Evolutionary conservation across 2,888 invertebrate species (phyloP), one percentile per base, ranked within the genome.

Genomic region (Bombyx huttoni): DNA sequence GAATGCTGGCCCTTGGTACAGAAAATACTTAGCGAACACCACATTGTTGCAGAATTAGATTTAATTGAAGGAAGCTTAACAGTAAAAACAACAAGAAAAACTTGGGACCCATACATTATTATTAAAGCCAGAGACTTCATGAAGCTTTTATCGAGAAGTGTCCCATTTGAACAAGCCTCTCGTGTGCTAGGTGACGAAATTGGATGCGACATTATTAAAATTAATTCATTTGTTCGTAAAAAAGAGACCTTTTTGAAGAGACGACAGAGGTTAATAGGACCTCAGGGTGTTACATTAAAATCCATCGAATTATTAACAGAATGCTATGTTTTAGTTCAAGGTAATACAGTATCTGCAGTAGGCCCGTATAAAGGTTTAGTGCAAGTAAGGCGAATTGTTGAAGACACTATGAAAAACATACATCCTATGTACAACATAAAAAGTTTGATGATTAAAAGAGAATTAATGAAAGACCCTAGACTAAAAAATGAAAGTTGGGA

Each of bases 401-500:
- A 95, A 70, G 99, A 99, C 65, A 98, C 98, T 0, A 98, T 99
- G 98, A 96, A 96, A 73, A 99, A 99, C 78, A 92, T 99, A 52
- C 99, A 99, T 89, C 99, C 99, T 0, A 97, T 99, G 77, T 99
- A 98, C 73, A 98, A 98, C 70, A 98, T 99, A 1, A 96, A 98
- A 88, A 94, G 96, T 2, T 81, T 99, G 51, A 99, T 99, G 98
- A 98, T 99, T 51, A 99, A 99, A 77, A 91, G 94, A 62, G 98
- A 99, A 81, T 81, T 99, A 53, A 94, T 95, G 66, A 98, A 98
- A 82, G 97, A 99, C 89, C 95, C 98, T 0, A 93, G 93, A 68
- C 77, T 99, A 52, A 94, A 94, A 74, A 93, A 96, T 78, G 98
- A 98, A 78, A 97, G 95, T 74, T 99, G 99, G 99, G 96, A 97